Conservation (phyloP, 2,797 vertebrate species). For the Rhabdophis nuchalis region DNA sequence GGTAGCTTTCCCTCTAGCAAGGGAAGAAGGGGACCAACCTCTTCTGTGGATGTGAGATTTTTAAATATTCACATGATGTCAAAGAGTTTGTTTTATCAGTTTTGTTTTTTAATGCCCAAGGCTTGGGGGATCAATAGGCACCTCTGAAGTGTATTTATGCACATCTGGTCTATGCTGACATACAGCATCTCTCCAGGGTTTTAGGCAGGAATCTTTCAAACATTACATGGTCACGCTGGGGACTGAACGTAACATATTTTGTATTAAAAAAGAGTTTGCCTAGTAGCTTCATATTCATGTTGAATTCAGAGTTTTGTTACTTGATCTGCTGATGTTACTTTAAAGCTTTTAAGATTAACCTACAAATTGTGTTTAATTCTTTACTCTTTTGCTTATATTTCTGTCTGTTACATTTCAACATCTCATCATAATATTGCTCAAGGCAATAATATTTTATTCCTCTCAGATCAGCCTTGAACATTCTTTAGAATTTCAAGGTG, state of each 20-base stretch:
- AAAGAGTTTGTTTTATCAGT: not conserved
- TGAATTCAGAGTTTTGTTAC: not conserved
- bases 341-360: not conserved
- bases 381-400: not conserved
- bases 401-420: not conserved
- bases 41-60: not conserved
- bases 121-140: not conserved
- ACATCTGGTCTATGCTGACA: not conserved
- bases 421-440: not conserved
- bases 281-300: not conserved
- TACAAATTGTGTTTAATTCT: not conserved
- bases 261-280: not conserved
- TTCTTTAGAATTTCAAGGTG: not conserved
- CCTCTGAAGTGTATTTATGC: not conserved
- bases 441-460: not conserved
- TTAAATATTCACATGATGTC: not conserved
- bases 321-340: not conserved
- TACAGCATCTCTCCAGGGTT: not conserved
- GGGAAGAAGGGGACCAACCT: not conserved
- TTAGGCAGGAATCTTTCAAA: not conserved
- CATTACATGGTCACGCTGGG: not conserved
- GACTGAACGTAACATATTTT: not conserved
- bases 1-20: not conserved
- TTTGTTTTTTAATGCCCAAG: not conserved
- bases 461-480: not conserved